Conservation (phyloP, 2,888 invertebrate species). For the Drosophila limbata region DNA sequence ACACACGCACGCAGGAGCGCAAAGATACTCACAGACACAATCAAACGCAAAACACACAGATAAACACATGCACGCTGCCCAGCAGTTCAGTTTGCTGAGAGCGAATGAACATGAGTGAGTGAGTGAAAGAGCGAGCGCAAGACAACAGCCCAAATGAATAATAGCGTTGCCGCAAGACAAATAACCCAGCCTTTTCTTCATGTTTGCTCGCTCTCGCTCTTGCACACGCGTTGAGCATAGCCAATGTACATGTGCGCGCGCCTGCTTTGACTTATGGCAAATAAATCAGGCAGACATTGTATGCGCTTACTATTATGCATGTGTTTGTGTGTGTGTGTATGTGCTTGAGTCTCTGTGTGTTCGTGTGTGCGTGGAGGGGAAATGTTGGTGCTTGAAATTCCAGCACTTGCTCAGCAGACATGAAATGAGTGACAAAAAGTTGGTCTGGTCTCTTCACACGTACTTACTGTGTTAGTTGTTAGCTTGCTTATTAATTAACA, state of each 20-base stretch:
- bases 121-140: constrained; percentile 54
- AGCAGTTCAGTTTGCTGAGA: constrained; percentile 36
- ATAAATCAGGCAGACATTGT: constrained; percentile 71
- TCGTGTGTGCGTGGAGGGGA: constrained; percentile 63
- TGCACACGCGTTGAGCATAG: constrained; percentile 33
- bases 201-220: constrained; percentile 53
- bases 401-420: constrained; percentile 42
- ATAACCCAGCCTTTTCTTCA: constrained; percentile 85
- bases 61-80: constrained; percentile 22
- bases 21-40: constrained; percentile 33
- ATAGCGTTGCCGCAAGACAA: constrained; percentile 85
- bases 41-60: constrained; percentile 27
- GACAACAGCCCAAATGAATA: constrained; percentile 82
- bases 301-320: constrained; percentile 21
- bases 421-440: constrained; percentile 51
- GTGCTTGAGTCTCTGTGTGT: constrained; percentile 26
- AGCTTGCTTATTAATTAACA: constrained; percentile 48
- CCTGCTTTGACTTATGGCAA: constrained; percentile 80
- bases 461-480: constrained; percentile 46
- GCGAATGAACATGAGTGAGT: constrained; percentile 63
- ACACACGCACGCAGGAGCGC: constrained; percentile 24
- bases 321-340: constrained; percentile 20
- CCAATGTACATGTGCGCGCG: constrained; percentile 61
- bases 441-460: constrained; percentile 35
- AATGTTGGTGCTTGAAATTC: constrained; percentile 45